Base-by-base conservation (phyloP, 1,140 invertebrate species). In the Nautilus pompilius region DNA sequence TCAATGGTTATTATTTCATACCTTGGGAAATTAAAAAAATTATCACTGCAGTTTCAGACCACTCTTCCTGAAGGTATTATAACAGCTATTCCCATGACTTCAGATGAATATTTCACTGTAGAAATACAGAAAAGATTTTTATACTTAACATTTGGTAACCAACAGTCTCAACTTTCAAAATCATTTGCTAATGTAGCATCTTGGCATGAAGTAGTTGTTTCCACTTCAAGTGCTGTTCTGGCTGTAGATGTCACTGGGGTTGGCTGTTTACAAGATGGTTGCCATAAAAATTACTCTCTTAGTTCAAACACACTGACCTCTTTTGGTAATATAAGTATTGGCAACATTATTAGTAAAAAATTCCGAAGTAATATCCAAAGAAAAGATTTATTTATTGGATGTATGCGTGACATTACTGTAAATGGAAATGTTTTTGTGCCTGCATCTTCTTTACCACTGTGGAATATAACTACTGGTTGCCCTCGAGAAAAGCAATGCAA, bases 21-120 rank as follows among this genome's bases (percentile, higher is more conserved):
- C 17, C 29, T 10, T 13, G 48, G 6, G 93, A 74, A 90, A 60
- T 61, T 51, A 49, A 56, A 2, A 45, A 15, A 55, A 28, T 10
- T 96, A 41, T 89, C 91, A 65, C 90, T 96, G 73, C 85, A 91
- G 28, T 96, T 98, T 79, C 90, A 92, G 74, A 97, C 95, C 0
- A 96, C 94, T 3, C 80, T 96, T 29, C 88, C 90, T 0, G 89
- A 90, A 79, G 93, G 92, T 26, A 82, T 95, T n/a, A 79, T 98
- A 46, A 22, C 45, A 4, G n/a, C 45, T 20, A 20, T 46, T 46
- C 45, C 45, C 3, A 5, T 46, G 3, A 3, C 17, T 20, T 17
- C n/a, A 5, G 24, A 46, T 46, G 45, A 4, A 4, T 46, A 22
- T 13, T 5, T 46, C n/a, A 46, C 45, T 20, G 24, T 13, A 4